A percentile compares a stretch with the other conserved stretches of the same genome.
Conservation (phyloP, 2,113 vertebrate species). For the Cyprinus carpio region DNA sequence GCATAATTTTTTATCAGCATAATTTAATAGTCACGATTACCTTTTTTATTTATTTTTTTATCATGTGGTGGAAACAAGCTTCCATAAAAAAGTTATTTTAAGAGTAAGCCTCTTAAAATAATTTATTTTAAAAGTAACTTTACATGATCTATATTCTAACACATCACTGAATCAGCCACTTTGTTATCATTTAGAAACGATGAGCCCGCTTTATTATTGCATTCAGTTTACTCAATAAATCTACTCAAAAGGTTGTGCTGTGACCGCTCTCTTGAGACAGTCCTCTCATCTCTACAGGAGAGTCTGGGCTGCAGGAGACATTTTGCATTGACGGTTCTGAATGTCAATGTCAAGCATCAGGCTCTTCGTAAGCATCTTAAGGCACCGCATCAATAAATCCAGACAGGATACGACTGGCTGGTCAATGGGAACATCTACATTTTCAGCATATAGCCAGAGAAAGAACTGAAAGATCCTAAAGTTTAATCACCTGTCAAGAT, state of each 20-base stretch:
- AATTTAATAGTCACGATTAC: too few species aligned
- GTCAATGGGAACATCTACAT: constrained; percentile 17
- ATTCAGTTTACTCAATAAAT: constrained; percentile 5
- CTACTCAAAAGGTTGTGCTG: not conserved
- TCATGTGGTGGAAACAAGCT: too few species aligned
- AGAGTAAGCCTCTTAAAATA: too few species aligned
- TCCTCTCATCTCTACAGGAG: constrained; percentile 18
- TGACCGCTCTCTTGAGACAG: constrained; percentile 2
- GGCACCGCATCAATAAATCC: constrained; percentile 1
- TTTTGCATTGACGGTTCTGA: constrained; percentile 20
- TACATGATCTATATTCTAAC: not conserved
- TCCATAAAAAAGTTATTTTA: too few species aligned
- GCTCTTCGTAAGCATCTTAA: constrained; percentile 11
- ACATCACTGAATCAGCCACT: not conserved
- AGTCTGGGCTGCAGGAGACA: not conserved
- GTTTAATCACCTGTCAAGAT: not conserved
- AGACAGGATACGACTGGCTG: constrained; percentile 9
- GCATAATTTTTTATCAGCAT: too few species aligned
- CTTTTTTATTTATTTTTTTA: too few species aligned
- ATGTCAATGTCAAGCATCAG: constrained; percentile 21
- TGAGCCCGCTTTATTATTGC: not conserved
- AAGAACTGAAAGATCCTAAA: not conserved
- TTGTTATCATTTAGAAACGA: not conserved
- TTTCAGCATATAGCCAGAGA: not conserved
- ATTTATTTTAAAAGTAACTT: not conserved